phyloP scores from a whole-genome alignment of 2,113 vertebrate species.

The Brachypodius melanocephalos region DNA sequence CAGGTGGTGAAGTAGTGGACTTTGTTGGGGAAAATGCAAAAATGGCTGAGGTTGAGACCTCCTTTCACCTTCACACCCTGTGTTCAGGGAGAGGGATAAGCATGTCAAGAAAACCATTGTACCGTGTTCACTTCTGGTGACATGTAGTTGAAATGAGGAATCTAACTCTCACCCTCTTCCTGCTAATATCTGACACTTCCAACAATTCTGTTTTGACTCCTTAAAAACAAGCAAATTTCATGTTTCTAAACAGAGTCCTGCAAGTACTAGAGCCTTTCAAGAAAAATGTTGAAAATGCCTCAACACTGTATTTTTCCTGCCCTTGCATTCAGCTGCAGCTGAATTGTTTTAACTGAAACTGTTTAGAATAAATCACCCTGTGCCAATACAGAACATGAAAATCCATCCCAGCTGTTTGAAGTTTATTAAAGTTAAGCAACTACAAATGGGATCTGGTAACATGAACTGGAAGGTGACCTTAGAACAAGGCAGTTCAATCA shows the following conservation, averaged over 20 bases:
- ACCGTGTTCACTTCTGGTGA: not conserved
- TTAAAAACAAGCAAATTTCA: not conserved
- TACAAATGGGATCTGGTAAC: not conserved
- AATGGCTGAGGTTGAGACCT: not conserved
- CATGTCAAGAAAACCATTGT: not conserved
- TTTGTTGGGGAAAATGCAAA: not conserved
- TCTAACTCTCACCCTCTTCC: not conserved
- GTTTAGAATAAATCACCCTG: not conserved
- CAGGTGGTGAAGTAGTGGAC: not conserved
- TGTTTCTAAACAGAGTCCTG: not conserved
- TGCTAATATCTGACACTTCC: not conserved
- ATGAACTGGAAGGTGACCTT: not conserved
- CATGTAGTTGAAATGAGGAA: not conserved
- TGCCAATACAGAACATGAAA: not conserved
- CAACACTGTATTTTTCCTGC: not conserved
- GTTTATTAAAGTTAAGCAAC: not conserved
- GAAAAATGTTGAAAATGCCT: not conserved
- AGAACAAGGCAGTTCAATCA: not conserved
- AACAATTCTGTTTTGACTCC: not conserved
- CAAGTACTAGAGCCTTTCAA: not conserved
- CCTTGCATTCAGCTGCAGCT: not conserved
- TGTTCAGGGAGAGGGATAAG: not conserved
- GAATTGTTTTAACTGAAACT: not conserved
- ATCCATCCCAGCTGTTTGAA: not conserved
- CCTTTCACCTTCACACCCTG: not conserved